Evolutionary conservation across 30 jellyfish, hydroid and myxozoan genomes (phyloP).

Genomic region (Hydractinia echinata): DNA sequence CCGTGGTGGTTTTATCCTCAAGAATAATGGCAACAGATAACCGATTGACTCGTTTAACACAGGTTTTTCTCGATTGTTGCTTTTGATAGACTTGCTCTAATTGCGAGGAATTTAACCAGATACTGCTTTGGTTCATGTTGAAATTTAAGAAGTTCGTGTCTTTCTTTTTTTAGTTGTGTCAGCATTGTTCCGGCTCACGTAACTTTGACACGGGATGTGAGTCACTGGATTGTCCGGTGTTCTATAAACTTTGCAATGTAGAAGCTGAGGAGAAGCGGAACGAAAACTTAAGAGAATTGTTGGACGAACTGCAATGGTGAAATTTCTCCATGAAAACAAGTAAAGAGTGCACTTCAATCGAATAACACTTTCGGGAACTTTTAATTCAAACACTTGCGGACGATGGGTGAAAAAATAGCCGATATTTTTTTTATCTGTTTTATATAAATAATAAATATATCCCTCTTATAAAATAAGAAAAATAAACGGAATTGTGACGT

Average conservation of each 20-base stretch:
- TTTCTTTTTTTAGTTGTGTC: slow-evolving; percentile 53
- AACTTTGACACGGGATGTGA: slow-evolving; percentile 38
- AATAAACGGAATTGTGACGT: too few relatives aligned
- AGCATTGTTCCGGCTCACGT: slow-evolving; percentile 68
- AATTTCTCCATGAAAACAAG: too few relatives aligned
- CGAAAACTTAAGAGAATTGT: slow-evolving; percentile 32
- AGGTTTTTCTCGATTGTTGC: slow-evolving; percentile 28
- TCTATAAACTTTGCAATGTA: slow-evolving; percentile 64
- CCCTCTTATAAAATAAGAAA: too few relatives aligned
- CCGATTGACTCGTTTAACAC: slow-evolving; percentile 30
- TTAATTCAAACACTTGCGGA: too few relatives aligned
- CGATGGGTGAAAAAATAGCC: too few relatives aligned
- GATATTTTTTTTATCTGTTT: too few relatives aligned
- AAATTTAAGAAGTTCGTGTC: not conserved
- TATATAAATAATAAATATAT: too few relatives aligned
- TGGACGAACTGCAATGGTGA: slow-evolving; percentile 30
- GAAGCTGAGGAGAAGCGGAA: slow-evolving; percentile 45
- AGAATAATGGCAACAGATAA: slow-evolving; percentile 48
- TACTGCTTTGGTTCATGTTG: too few relatives aligned
- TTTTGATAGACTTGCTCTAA: not conserved
- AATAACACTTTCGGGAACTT: too few relatives aligned
- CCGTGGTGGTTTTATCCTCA: slow-evolving; percentile 42
- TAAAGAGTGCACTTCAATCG: too few relatives aligned
- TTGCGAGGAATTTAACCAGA: too few relatives aligned
- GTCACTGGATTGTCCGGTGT: slow-evolving; percentile 84